These are phyloP conservation scores for Crotalus tigris DNA, from an alignment of 2,113 vertebrate genomes.

Conservation along the genomic window DNA sequence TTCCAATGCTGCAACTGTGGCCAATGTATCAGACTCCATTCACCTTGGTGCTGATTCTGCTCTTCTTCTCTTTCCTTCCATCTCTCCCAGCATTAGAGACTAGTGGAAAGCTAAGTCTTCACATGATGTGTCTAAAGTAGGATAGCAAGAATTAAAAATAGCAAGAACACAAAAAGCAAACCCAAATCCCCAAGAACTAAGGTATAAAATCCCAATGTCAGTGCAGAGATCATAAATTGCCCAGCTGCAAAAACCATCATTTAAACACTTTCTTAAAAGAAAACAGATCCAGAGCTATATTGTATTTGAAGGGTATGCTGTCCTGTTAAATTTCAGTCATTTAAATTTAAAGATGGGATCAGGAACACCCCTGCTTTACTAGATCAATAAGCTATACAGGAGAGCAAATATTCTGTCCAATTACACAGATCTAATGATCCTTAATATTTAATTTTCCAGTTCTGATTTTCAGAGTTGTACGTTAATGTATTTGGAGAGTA, in stretches of 20 bases:
- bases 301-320: not conserved
- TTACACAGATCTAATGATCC: not conserved
- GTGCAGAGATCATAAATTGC: not conserved
- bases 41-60: not conserved
- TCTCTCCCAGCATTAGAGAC: not conserved
- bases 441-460: not conserved
- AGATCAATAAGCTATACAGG: not conserved
- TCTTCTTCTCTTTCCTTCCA: not conserved
- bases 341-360: not conserved
- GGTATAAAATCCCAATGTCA: not conserved
- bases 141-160: not conserved
- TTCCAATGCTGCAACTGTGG: not conserved
- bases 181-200: not conserved
- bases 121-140: not conserved
- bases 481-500: slow-evolving; percentile 1
- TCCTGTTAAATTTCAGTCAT: not conserved
- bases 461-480: not conserved
- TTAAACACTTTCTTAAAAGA: not conserved
- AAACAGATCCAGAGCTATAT: not conserved
- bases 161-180: not conserved
- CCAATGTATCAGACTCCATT: not conserved
- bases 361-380: not conserved
- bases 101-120: not conserved
- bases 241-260: not conserved
- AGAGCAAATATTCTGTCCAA: not conserved